Conservation (phyloP, 2,797 vertebrate species). For the Petrocephalus sullivani region DNA sequence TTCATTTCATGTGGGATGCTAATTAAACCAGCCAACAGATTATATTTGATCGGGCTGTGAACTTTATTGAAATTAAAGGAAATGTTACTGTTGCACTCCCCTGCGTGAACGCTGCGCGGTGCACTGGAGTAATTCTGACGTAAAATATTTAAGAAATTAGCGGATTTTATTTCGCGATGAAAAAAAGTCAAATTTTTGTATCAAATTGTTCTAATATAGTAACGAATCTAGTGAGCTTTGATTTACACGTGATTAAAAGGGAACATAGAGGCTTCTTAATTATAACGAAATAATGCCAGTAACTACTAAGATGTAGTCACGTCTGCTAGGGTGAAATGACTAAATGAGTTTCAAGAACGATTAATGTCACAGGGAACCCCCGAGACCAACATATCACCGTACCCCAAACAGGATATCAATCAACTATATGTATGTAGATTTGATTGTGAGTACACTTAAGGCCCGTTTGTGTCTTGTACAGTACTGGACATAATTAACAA, state of each 20-base stretch:
- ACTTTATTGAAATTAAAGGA: neutral
- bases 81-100: neutral
- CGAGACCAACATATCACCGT: neutral
- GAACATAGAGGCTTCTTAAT: neutral
- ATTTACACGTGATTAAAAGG: neutral
- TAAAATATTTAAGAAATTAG: neutral
- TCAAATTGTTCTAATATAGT: neutral
- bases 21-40: neutral
- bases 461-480: neutral
- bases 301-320: neutral
- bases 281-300: neutral
- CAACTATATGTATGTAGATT: neutral
- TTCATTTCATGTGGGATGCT: neutral
- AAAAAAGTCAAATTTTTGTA: neutral
- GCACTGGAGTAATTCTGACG: neutral
- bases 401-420: neutral
- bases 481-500: neutral
- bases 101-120: neutral
- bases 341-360: neutral
- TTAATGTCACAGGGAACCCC: neutral
- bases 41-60: neutral
- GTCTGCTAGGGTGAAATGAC: neutral
- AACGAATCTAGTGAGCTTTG: neutral
- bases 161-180: neutral
- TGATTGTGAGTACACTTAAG: neutral